These are phyloP conservation scores for Andrena bicolor DNA, from an alignment of 2,888 invertebrate genomes.

Conservation along the genomic window DNA sequence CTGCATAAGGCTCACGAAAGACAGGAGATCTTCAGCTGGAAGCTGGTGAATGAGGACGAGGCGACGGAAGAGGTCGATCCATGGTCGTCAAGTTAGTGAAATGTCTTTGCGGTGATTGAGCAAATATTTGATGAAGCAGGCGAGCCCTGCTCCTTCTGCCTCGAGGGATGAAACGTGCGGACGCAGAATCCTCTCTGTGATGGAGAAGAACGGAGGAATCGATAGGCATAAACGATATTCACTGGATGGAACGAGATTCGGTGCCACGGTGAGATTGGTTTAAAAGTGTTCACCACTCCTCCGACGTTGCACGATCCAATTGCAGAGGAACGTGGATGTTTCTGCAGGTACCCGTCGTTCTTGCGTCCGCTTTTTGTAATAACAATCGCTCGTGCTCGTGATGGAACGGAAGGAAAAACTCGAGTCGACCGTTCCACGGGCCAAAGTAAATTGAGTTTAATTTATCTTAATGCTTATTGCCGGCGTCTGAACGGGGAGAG, in stretches of 20 bases:
- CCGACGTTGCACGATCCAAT: background rate
- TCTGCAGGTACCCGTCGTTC: too few species aligned
- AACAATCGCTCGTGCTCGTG: background rate
- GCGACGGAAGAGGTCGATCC: constrained; percentile 74
- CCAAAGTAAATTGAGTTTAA: constrained; percentile 48
- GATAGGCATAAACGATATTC: constrained; percentile 55
- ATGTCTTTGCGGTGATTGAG: constrained; percentile 84
- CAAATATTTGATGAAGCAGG: constrained; percentile 83
- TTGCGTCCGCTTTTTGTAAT: background rate
- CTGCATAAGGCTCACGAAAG: constrained; percentile 13
- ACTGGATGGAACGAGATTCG: constrained; percentile 15
- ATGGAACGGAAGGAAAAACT: background rate
- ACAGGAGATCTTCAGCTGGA: constrained; percentile 41
- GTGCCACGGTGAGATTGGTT: constrained; percentile 37
- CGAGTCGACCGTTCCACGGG: background rate
- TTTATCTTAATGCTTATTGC: constrained; percentile 58
- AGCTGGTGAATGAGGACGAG: constrained; percentile 62
- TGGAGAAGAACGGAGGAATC: constrained; percentile 59
- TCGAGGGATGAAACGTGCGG: constrained; percentile 62
- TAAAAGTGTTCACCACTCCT: constrained; percentile 2
- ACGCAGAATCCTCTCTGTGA: constrained; percentile 52
- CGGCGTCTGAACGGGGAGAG: constrained; percentile 40
- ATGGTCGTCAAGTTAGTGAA: constrained; percentile 80
- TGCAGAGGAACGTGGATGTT: too few species aligned
- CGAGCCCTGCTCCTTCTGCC: constrained; percentile 72